Evolutionary conservation across 2,113 vertebrate genomes (phyloP).

Genomic region (Brachyistius frenatus): DNA sequence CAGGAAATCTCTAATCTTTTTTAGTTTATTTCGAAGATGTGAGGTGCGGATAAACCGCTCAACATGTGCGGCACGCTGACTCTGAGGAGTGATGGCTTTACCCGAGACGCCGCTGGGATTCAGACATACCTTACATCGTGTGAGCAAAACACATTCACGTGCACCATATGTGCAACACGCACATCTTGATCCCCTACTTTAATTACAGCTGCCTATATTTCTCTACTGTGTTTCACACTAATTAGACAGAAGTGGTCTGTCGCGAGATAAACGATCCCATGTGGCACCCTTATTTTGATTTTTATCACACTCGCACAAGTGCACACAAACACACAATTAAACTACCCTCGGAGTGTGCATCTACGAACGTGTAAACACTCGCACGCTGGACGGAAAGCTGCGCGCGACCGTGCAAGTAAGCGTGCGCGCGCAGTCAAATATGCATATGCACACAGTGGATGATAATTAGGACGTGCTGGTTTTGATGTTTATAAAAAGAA

Average conservation of each 20-base stretch:
- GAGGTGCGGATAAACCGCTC: conserved; percentile 8
- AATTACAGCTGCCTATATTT: conserved; percentile 77
- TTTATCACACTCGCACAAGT: conserved; percentile 63
- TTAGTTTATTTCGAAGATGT: conserved; percentile 21
- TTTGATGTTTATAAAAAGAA: conserved; percentile 72
- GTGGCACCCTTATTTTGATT: conserved; percentile 77
- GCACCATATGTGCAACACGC: conserved; percentile 58
- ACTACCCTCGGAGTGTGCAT: conserved; percentile 8
- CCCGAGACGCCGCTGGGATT: conserved; percentile 48
- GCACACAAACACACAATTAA: conserved; percentile 16
- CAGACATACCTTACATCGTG: conserved; percentile 26
- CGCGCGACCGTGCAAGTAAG: background rate
- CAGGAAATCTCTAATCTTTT: conserved; percentile 45
- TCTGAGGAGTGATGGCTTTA: conserved; percentile 52
- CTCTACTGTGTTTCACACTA: conserved; percentile 75
- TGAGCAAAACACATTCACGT: conserved; percentile 17
- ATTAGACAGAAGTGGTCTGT: conserved; percentile 85
- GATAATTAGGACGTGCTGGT: conserved; percentile 63
- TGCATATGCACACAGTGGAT: conserved; percentile 7
- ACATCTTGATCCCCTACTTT: conserved; percentile 52
- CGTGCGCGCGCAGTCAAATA: background rate
- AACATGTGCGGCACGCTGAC: conserved; percentile 39
- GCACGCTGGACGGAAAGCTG: background rate
- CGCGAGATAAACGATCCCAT: conserved; percentile 82
- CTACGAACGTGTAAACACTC: conserved; percentile 4